These are phyloP conservation scores for Ashinkailepas kermadecensis DNA, from an alignment of 2,888 invertebrate species.

Conservation along the genomic window DNA sequence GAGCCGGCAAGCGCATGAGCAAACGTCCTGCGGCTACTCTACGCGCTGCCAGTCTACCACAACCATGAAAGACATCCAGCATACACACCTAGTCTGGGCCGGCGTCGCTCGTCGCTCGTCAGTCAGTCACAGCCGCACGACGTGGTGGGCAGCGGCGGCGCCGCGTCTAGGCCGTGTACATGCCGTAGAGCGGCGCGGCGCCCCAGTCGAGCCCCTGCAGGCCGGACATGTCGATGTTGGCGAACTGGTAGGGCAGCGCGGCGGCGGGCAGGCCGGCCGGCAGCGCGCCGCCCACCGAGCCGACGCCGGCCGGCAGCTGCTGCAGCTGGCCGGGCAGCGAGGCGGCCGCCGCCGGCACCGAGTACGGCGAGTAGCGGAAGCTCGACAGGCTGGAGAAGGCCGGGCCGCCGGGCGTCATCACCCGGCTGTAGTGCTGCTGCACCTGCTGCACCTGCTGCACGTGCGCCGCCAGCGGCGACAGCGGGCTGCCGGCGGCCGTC, in stretches of 20 bases:
- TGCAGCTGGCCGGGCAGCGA: background rate
- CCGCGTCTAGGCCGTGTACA: conserved; percentile 17
- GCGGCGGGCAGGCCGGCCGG: background rate
- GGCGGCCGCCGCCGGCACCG: conserved; percentile 41
- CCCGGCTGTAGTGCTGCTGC: conserved; percentile 22
- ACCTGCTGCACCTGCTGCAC: conserved; percentile 22
- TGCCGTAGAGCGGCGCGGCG: conserved; percentile 23
- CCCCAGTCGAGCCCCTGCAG: conserved; percentile 86
- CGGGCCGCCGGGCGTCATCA: conserved; percentile 32
- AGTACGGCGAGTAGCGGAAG: conserved; percentile 58
- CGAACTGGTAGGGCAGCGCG: conserved; percentile 47
- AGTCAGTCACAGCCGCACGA: background rate
- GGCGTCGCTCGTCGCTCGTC: background rate
- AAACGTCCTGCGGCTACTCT: background rate
- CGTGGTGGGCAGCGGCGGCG: background rate
- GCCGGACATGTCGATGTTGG: conserved; percentile 85
- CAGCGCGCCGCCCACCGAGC: background rate
- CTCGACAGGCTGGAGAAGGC: conserved; percentile 51
- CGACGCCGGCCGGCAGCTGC: background rate
- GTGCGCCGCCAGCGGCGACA: conserved; percentile 37
- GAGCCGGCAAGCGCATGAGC: background rate
- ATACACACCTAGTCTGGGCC: conserved; percentile 6
- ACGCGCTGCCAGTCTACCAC: conserved; percentile 2
- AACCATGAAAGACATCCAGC: conserved; percentile 23
- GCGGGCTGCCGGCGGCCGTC: conserved; percentile 58